Evolutionary conservation across 1,140 invertebrate species (phyloP).

Genomic region (Drosophila littoralis): DNA sequence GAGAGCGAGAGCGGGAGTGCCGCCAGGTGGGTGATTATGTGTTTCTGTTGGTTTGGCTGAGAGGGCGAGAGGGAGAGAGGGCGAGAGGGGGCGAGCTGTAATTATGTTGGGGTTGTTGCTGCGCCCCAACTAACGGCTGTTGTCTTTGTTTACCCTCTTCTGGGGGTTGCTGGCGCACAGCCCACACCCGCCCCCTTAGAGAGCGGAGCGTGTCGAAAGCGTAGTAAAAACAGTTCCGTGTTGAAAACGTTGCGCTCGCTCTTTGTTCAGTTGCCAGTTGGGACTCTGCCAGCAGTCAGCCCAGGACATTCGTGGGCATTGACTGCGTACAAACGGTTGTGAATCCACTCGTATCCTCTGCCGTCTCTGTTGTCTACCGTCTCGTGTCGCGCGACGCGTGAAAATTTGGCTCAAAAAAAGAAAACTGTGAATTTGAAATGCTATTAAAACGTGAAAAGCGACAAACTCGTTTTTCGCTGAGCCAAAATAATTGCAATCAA

Average conservation of each 20-base stretch:
- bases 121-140: constrained; percentile 14
- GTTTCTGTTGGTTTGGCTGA: background rate
- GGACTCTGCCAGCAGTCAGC: constrained; percentile 42
- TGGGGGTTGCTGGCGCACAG: constrained; percentile 38
- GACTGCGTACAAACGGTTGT: constrained; percentile 82
- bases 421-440: constrained; percentile 38
- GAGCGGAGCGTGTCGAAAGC: constrained; percentile 39
- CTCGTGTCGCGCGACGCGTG: constrained; percentile 56
- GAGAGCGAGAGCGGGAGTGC: constrained; percentile 22
- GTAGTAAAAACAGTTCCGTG: constrained; percentile 65
- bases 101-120: constrained; percentile 69
- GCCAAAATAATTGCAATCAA: constrained; percentile 45
- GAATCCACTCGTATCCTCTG: constrained; percentile 48
- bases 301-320: constrained; percentile 76
- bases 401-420: constrained; percentile 32
- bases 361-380: constrained; percentile 5
- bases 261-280: constrained; percentile 51
- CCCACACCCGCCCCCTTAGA: background rate
- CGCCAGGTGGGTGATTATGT: constrained; percentile 47
- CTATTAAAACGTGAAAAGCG: constrained; percentile 11
- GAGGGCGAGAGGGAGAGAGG: too few species aligned
- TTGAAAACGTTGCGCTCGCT: constrained; percentile 60
- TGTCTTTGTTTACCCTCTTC: constrained; percentile 27
- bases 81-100: constrained; percentile 21
- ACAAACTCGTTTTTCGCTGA: constrained; percentile 25